A percentile compares a stretch with the other conserved stretches of the same genome.
phyloP scores from a whole-genome alignment of 2,113 vertebrate species.

The Cyprinus carpio region DNA sequence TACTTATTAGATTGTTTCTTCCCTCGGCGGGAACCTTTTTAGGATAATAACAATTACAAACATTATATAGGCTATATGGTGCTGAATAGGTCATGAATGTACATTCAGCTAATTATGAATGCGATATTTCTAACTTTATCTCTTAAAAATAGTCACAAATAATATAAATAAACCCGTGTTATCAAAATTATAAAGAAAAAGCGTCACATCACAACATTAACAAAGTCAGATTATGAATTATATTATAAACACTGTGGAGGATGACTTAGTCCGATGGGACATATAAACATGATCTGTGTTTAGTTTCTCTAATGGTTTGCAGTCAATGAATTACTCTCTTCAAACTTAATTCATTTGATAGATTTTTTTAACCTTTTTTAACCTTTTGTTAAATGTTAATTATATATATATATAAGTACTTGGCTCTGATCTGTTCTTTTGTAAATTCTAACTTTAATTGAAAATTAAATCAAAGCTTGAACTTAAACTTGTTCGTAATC shows the following conservation, averaged over 20 bases:
- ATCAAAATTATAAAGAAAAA: not conserved
- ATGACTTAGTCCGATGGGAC: not conserved
- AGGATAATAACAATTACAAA: not conserved
- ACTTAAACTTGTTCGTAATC: not conserved
- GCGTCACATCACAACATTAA: not conserved
- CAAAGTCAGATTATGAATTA: not conserved
- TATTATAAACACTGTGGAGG: not conserved
- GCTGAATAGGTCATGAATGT: not conserved
- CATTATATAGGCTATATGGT: not conserved
- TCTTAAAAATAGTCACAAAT: not conserved
- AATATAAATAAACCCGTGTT: not conserved
- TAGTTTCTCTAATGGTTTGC: not conserved
- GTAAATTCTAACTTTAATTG: not conserved
- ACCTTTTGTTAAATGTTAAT: not conserved
- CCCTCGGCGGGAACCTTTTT: not conserved
- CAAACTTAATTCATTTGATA: not conserved
- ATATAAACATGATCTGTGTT: constrained; percentile 19
- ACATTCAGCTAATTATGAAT: not conserved
- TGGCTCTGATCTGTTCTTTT: not conserved
- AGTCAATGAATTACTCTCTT: not conserved
- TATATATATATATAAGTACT: not conserved
- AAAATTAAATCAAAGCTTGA: not conserved
- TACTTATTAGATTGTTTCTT: not conserved
- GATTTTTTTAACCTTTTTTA: no score
- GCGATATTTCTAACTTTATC: not conserved